Percentiles rank a stretch among this genome's conserved stretches.
phyloP scores from a whole-genome alignment of 2,888 invertebrate genomes.

The Torymus aiolomorphi region DNA sequence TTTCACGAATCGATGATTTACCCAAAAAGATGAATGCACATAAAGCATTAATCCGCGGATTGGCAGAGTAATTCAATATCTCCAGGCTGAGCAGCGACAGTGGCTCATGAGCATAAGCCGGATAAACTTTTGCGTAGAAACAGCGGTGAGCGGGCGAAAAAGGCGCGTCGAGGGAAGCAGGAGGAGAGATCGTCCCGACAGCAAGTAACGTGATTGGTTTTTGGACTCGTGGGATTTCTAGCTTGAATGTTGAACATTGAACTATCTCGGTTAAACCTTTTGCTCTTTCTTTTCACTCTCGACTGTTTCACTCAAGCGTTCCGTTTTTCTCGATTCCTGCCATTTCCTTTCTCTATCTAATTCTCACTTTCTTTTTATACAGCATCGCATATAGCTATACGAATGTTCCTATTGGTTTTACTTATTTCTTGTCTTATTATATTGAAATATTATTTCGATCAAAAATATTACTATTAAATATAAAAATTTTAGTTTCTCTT shows the following conservation, averaged over 20 bases:
- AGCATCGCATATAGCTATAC: neutral
- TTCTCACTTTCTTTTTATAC: no score
- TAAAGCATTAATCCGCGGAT: no score
- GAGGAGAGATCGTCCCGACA: conserved; percentile 18
- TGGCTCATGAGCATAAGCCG: neutral
- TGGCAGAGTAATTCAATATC: no score
- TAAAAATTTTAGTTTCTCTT: no score
- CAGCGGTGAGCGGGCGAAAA: neutral
- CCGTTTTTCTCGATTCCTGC: conserved; percentile 9
- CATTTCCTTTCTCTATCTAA: neutral
- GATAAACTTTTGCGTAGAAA: neutral
- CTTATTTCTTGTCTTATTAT: no score
- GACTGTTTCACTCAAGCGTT: conserved; percentile 1
- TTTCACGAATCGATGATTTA: no score
- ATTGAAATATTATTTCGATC: no score
- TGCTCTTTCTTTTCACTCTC: conserved; percentile 17
- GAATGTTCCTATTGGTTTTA: no score
- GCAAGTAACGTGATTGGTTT: conserved; percentile 46
- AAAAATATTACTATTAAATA: no score
- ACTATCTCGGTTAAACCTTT: conserved; percentile 24
- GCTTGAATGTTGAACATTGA: conserved; percentile 29
- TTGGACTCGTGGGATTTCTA: conserved; percentile 39
- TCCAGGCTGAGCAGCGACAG: neutral
- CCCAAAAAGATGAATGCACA: no score
- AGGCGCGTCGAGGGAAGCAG: neutral